Conservation (phyloP, 2,888 invertebrate genomes). For the Escarpia spicata region DNA sequence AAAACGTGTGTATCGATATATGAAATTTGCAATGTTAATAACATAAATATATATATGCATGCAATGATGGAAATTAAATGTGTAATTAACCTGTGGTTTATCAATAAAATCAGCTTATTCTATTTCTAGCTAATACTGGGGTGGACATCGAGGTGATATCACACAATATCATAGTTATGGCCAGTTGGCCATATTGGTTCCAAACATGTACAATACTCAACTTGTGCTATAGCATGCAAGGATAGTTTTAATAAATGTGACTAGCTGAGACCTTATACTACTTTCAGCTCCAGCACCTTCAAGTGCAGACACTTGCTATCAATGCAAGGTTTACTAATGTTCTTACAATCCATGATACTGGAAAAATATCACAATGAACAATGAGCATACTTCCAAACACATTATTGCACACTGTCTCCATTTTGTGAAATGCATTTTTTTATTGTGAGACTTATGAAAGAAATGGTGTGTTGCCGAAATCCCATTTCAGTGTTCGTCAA, state of each 20-base stretch:
- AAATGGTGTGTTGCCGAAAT: no score
- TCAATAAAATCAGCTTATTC: background rate
- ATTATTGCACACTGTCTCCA: no score
- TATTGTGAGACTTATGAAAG: no score
- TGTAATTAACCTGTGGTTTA: background rate
- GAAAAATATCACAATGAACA: background rate
- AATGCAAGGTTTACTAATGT: background rate
- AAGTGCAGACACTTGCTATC: background rate
- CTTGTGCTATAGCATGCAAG: no score
- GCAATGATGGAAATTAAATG: background rate
- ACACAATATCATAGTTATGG: background rate
- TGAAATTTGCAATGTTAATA: background rate
- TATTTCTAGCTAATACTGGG: background rate
- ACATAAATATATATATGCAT: background rate
- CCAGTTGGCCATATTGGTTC: background rate
- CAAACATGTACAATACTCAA: background rate
- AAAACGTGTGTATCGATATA: no score
- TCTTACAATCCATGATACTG: background rate
- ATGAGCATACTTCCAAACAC: background rate
- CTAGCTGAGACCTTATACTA: no score
- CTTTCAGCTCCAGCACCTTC: background rate
- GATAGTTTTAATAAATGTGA: no score
- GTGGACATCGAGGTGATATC: background rate
- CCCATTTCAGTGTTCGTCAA: no score
- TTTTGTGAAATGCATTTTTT: no score